A percentile compares a stretch with the other conserved stretches of the same genome.
These are phyloP conservation scores for Tinamus guttatus DNA, from an alignment of 2,113 vertebrate species.

Conservation along the genomic window DNA sequence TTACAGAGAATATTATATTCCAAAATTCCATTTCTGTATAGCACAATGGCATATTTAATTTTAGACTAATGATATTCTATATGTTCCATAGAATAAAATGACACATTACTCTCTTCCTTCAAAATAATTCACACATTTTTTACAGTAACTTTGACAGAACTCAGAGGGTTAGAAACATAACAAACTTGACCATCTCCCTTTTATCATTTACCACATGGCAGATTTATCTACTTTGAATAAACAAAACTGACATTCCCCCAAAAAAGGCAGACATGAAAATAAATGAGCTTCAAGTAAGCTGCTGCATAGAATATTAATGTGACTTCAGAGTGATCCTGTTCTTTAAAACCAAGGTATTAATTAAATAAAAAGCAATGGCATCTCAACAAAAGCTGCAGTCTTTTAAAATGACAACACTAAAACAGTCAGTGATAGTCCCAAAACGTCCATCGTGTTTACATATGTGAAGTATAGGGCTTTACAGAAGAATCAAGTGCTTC, in stretches of 20 bases:
- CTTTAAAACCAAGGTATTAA: constrained; percentile 31
- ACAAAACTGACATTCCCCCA: constrained; percentile 10
- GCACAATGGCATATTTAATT: constrained; percentile 17
- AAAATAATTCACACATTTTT: constrained; percentile 46
- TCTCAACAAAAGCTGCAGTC: not conserved
- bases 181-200: constrained; percentile 4
- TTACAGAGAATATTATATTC: not conserved
- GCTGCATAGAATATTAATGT: constrained; percentile 37
- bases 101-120: constrained; percentile 12
- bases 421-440: not conserved
- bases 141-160: constrained; percentile 54
- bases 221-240: constrained; percentile 53
- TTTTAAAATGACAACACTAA: not conserved
- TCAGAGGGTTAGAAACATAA: constrained; percentile 45
- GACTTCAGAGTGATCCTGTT: constrained; percentile 23
- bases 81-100: constrained; percentile 28
- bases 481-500: not conserved
- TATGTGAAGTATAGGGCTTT: not conserved
- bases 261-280: constrained; percentile 15
- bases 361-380: constrained; percentile 52
- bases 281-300: constrained; percentile 31
- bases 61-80: constrained; percentile 6
- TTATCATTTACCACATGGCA: constrained; percentile 23
- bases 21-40: constrained; percentile 29
- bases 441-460: not conserved